Base-by-base conservation (phyloP, 2,797 vertebrate species). In the Cryptoprocta ferox region DNA sequence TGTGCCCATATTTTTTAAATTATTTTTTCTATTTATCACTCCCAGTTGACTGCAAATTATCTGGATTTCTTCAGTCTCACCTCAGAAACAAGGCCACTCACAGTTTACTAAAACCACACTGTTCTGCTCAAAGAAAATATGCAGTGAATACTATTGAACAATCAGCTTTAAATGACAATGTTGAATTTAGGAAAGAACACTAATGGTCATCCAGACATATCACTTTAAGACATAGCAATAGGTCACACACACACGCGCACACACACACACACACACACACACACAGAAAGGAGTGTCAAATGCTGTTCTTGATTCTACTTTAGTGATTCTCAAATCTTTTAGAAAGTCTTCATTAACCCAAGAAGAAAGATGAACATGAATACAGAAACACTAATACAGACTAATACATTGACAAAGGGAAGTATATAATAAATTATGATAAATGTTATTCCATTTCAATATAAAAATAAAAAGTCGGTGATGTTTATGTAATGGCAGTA, bases 321-420 rank as follows among this genome's bases (percentile, higher is more conserved):
- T 91, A 97, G 53, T 95, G 18, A 89, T 6, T 68, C 73, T 84
- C 16, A 79, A 65, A 65, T 63, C 30, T 83, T 97, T 93, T 85
- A 53, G 10, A 86, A 61, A 82, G 3, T 73, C 66, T 71, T 88
- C n/a, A 45, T 8, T 83, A 86, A 59, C 2, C 39, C 19, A 93
- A 65, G 10, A 37, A 79, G 32, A 79, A 71, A 65, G 13, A 66
- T 85, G 66, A 88, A 79, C 93, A 90, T 61, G 30, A 89, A 96
- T 50, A 82, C 30, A 81, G 28, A 97, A 94, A 73, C 26, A 56
- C 0, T 45, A 88, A 65, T 12, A 30, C 68, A 61, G 39, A 50
- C 26, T 42, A 81, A 88, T 26, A 65, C 37, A 32, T 6, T 86
- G 24, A 92, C 8, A 87, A 71, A 61, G 11, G 28, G 45, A 93